Conservation (phyloP, 1,140 invertebrate species). For the Papilio machaon region DNA sequence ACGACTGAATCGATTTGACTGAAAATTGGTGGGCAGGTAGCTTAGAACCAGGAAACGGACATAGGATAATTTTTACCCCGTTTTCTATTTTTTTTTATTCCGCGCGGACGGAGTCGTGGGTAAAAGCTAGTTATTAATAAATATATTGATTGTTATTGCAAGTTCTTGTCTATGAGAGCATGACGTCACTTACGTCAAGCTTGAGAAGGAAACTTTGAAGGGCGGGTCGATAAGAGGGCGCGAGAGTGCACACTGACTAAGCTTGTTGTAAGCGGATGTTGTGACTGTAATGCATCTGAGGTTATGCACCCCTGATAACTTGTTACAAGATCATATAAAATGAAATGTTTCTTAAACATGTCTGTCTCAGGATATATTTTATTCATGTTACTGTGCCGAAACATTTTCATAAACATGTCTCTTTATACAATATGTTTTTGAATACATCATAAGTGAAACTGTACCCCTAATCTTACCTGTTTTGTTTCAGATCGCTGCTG, state of each 20-base stretch:
- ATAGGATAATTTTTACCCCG: too few relatives aligned
- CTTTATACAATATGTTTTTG: too few relatives aligned
- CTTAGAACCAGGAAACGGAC: too few relatives aligned
- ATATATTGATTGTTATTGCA: too few relatives aligned
- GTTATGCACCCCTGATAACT: conserved; percentile 20
- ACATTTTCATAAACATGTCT: too few relatives aligned
- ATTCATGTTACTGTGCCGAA: background rate
- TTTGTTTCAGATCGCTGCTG: conserved; percentile 75
- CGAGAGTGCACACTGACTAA: background rate
- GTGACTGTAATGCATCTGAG: conserved; percentile 2
- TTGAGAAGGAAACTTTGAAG: conserved; percentile 28
- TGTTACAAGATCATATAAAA: background rate
- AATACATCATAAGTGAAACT: too few relatives aligned
- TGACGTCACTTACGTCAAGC: conserved; percentile 17
- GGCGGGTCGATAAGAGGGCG: conserved; percentile 7
- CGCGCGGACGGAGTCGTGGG: too few relatives aligned
- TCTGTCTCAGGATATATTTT: too few relatives aligned
- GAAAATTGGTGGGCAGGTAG: too few relatives aligned
- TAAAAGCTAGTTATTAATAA: too few relatives aligned
- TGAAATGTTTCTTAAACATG: background rate
- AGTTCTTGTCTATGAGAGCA: background rate
- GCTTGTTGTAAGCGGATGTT: conserved; percentile 6
- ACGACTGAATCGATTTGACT: too few relatives aligned
- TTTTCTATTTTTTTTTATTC: too few relatives aligned
- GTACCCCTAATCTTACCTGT: conserved; percentile 37